A percentile compares a stretch with the other conserved stretches of the same genome.
Evolutionary conservation across 2,797 vertebrate genomes (phyloP).

Genomic region (Acanthurus tractus): DNA sequence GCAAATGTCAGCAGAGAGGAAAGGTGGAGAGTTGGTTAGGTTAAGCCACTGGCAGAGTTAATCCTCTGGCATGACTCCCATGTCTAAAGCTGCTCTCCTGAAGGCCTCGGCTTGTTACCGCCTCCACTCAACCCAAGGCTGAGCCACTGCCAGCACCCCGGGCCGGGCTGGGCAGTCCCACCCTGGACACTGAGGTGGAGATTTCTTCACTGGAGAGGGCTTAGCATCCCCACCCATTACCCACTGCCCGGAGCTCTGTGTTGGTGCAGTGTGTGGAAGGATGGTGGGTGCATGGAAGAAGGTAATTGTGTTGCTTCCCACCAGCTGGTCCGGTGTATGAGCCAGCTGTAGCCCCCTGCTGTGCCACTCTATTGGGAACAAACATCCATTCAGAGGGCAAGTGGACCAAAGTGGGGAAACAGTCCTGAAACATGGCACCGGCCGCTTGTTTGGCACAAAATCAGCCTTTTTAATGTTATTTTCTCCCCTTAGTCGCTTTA

Average conservation of each 20-base stretch:
- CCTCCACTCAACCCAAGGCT: slow-evolving; percentile 11
- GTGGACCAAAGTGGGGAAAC: slow-evolving; percentile 27
- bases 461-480: slow-evolving; percentile 7
- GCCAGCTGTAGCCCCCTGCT: slow-evolving; percentile 68
- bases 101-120: slow-evolving; percentile 29
- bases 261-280: neutral
- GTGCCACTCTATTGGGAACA: slow-evolving; percentile 33
- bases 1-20: slow-evolving; percentile 13
- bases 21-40: slow-evolving; percentile 59
- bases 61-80: slow-evolving; percentile 64
- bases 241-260: slow-evolving; percentile 19
- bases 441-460: slow-evolving; percentile 26
- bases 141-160: slow-evolving; percentile 40
- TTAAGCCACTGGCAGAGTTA: slow-evolving; percentile 59
- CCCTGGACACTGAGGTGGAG: slow-evolving; percentile 13
- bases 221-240: slow-evolving; percentile 13
- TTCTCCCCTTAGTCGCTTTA: slow-evolving; percentile 5
- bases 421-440: slow-evolving; percentile 15
- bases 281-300: slow-evolving; percentile 24
- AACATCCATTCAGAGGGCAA: slow-evolving; percentile 48
- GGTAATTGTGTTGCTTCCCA: slow-evolving; percentile 48
- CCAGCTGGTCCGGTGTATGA: slow-evolving; percentile 58
- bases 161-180: slow-evolving; percentile 23
- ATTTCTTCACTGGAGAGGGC: slow-evolving; percentile 27
- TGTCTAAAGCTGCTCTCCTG: slow-evolving; percentile 57